Percentiles rank a stretch among this genome's conserved stretches.
These are phyloP conservation scores for Platyrinchus mystaceus DNA, from an alignment of 2,797 vertebrate species.

Conservation along the genomic window DNA sequence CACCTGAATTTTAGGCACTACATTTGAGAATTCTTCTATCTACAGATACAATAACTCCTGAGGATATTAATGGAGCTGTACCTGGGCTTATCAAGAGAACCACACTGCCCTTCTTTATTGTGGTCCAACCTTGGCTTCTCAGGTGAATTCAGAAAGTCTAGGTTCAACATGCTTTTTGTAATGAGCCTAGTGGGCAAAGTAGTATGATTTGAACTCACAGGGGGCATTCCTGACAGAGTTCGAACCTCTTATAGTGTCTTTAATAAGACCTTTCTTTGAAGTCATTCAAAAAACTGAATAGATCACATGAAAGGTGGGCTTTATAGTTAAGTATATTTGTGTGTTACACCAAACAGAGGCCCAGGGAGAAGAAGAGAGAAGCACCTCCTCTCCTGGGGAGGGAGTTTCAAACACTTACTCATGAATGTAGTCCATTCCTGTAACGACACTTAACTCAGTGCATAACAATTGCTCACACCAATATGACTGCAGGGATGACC, in stretches of 20 bases:
- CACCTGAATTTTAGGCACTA: constrained; percentile 2
- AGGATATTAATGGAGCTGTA: not conserved
- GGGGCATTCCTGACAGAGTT: not conserved
- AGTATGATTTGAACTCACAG: not conserved
- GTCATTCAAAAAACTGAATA: not conserved
- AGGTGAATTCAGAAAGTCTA: not conserved
- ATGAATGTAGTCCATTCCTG: not conserved
- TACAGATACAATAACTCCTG: constrained; percentile 9
- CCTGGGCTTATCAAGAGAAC: not conserved
- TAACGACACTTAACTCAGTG: not conserved
- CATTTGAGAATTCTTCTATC: constrained; percentile 25
- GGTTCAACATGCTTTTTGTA: constrained; percentile 19
- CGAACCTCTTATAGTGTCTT: constrained; percentile 7
- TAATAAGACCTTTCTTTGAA: constrained; percentile 13
- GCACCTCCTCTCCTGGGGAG: not conserved
- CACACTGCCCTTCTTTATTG: not conserved
- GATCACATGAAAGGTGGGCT: not conserved
- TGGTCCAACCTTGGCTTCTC: constrained; percentile 4
- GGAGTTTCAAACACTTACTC: not conserved
- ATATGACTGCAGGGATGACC: constrained; percentile 13
- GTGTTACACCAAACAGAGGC: not conserved
- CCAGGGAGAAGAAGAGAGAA: not conserved
- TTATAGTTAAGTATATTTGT: not conserved
- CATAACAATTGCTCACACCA: not conserved
- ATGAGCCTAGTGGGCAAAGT: constrained; percentile 10